These are phyloP conservation scores for Hylaeus anthracinus DNA, from an alignment of 1,140 invertebrate species.

Conservation along the genomic window DNA sequence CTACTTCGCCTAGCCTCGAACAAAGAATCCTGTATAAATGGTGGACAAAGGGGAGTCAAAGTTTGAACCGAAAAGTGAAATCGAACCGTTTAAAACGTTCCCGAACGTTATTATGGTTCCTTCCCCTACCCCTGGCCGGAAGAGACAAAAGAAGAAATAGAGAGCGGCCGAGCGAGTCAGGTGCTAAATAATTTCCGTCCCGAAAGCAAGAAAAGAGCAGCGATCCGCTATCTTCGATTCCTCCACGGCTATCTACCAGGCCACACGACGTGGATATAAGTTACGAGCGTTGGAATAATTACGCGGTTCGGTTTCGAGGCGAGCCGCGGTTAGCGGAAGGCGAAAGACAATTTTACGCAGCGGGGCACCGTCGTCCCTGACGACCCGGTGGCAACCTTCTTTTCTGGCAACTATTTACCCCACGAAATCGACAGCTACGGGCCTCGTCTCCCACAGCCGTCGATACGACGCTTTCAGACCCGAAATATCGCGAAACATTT, in stretches of 20 bases:
- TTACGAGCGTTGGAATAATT: conserved; percentile 79
- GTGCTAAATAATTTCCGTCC: conserved; percentile 60
- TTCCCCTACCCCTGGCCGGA: too few relatives aligned
- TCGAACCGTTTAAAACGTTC: too few relatives aligned
- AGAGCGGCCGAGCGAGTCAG: conserved; percentile 24
- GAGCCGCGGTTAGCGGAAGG: conserved; percentile 75
- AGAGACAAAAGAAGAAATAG: conserved; percentile 5
- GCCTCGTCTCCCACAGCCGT: conserved; percentile 51
- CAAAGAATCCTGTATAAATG: too few relatives aligned
- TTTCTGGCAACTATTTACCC: conserved; percentile 71
- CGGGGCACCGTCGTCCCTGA: conserved; percentile 70
- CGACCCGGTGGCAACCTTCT: conserved; percentile 69
- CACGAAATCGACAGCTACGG: conserved; percentile 74
- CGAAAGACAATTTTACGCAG: conserved; percentile 82
- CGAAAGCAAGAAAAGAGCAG: conserved; percentile 46
- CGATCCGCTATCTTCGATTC: conserved; percentile 64
- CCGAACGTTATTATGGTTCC: too few relatives aligned
- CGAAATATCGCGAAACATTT: conserved; percentile 9
- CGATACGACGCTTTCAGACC: conserved; percentile 63
- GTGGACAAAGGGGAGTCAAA: too few relatives aligned
- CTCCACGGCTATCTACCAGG: conserved; percentile 45
- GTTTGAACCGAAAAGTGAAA: too few relatives aligned
- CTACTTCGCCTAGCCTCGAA: too few relatives aligned
- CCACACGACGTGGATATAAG: conserved; percentile 68
- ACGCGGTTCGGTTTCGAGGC: conserved; percentile 73